Evolutionary conservation across 2,888 invertebrate genomes (phyloP).

Genomic region (Psylliodes chrysocephalus): DNA sequence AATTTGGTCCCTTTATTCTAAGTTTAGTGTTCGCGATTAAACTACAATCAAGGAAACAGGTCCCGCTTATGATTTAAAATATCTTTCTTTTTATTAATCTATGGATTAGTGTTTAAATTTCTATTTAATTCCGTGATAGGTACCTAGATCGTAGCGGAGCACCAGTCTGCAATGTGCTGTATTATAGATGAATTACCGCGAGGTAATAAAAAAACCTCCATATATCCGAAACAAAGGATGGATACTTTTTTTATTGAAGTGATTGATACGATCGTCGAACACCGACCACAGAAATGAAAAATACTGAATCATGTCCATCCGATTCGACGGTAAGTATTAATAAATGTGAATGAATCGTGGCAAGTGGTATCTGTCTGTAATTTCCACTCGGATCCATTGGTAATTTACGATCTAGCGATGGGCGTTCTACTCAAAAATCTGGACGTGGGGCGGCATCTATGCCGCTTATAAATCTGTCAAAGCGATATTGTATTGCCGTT

Average conservation of each 20-base stretch:
- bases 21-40: too few species aligned
- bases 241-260: conserved; percentile 1
- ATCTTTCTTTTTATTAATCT: too few species aligned
- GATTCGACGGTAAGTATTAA: conserved; percentile 41
- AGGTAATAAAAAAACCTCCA: too few species aligned
- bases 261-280: conserved; percentile 21
- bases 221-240: neutral
- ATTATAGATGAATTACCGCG: too few species aligned
- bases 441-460: conserved; percentile 62
- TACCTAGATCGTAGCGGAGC: too few species aligned
- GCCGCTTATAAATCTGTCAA: conserved; percentile 64
- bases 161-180: too few species aligned
- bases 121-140: too few species aligned
- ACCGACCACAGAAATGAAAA: conserved; percentile 36
- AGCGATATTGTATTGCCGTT: conserved; percentile 64
- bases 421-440: conserved; percentile 61
- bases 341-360: conserved; percentile 50
- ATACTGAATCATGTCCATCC: conserved; percentile 36
- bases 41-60: too few species aligned
- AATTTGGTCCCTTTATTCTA: too few species aligned
- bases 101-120: too few species aligned
- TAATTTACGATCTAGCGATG: conserved; percentile 60
- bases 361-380: conserved; percentile 54
- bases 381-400: conserved; percentile 54
- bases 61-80: too few species aligned